phyloP scores from a whole-genome alignment of 2,888 invertebrate species.

The Sesamia inferens region DNA sequence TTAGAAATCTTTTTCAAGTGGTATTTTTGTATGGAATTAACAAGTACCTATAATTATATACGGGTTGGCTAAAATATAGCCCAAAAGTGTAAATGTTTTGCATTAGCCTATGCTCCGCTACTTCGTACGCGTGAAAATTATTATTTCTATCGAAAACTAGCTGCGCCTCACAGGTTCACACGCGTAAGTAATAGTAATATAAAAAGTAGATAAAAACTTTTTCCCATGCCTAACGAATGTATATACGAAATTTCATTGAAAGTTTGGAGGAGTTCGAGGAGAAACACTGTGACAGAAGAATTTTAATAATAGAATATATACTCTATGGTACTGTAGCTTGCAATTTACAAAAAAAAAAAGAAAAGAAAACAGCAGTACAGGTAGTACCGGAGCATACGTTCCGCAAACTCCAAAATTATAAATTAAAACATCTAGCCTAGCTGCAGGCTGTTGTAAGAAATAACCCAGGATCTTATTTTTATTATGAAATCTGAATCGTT shows the following conservation, averaged over 20 bases:
- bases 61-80: background rate
- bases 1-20: background rate
- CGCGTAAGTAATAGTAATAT: too few species aligned
- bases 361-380: background rate
- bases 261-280: too few species aligned
- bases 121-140: background rate
- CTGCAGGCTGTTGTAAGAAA: too few species aligned
- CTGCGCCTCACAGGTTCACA: too few species aligned
- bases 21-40: slow-evolving; percentile 8
- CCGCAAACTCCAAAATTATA: background rate
- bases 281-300: too few species aligned
- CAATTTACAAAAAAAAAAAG: background rate
- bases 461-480: too few species aligned
- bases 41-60: background rate
- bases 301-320: background rate
- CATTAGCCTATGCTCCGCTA: background rate
- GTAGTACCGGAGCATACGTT: too few species aligned
- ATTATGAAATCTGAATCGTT: background rate
- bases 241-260: too few species aligned
- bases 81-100: background rate
- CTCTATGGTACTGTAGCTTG: background rate
- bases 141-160: background rate
- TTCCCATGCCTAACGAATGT: too few species aligned
- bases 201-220: too few species aligned
- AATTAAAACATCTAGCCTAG: background rate